Evolutionary conservation across 1,140 invertebrate genomes (phyloP).

Genomic region (Riptortus pedestris): DNA sequence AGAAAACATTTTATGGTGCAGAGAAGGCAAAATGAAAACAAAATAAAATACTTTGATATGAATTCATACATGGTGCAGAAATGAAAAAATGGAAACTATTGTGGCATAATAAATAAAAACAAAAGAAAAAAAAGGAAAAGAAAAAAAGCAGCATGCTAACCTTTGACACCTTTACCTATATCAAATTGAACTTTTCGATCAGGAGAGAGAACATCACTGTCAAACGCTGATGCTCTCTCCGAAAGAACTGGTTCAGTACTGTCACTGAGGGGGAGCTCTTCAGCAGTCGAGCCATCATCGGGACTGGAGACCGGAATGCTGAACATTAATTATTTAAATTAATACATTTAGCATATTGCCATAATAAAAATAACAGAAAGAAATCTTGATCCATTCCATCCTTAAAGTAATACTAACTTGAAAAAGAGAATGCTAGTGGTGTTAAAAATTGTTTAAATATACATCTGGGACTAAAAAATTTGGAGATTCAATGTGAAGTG

Average conservation of each 20-base stretch:
- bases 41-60: background rate
- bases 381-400: too few species aligned
- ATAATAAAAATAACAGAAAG: too few species aligned
- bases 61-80: background rate
- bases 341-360: too few species aligned
- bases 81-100: background rate
- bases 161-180: slow-evolving; percentile 27
- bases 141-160: slow-evolving; percentile 9
- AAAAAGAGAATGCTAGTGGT: too few species aligned
- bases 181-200: slow-evolving; percentile 38
- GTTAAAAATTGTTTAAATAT: too few species aligned
- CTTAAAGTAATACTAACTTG: background rate
- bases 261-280: slow-evolving; percentile 13
- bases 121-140: slow-evolving; percentile 7
- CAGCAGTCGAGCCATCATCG: slow-evolving; percentile 6
- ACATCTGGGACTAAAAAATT: too few species aligned
- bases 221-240: slow-evolving; percentile 21
- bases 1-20: too few species aligned
- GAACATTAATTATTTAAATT: too few species aligned
- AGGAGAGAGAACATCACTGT: slow-evolving; percentile 29
- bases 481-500: too few species aligned
- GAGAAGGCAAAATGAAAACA: too few species aligned
- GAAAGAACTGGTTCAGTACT: slow-evolving; percentile 7
- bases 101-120: background rate
- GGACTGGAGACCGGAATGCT: background rate